phyloP scores from a whole-genome alignment of 2,797 vertebrate species.

The Sciurus vulgaris region DNA sequence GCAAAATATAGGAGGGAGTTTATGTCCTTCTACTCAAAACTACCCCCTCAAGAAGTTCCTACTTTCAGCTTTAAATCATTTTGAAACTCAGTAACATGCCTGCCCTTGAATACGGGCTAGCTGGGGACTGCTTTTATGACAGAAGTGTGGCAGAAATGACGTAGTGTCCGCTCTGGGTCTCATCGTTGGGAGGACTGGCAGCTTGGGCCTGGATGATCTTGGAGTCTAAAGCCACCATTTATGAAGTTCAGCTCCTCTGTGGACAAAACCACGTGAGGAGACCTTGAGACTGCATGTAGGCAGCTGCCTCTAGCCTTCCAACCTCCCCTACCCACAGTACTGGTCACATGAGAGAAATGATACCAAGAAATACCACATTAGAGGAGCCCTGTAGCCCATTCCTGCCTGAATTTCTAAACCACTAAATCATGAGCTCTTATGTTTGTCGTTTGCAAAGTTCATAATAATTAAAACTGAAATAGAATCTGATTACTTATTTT shows the following conservation, averaged over 20 bases:
- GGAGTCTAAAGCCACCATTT: background rate
- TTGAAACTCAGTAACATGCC: background rate
- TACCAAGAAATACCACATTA: background rate
- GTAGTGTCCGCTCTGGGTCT: background rate
- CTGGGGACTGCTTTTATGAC: background rate
- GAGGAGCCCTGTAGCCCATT: background rate
- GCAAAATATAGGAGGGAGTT: background rate
- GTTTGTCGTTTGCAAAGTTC: background rate
- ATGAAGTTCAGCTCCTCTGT: no score
- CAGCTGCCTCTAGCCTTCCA: background rate
- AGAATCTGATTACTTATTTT: background rate
- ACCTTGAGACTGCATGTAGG: background rate
- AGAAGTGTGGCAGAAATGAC: background rate
- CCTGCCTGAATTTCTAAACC: background rate
- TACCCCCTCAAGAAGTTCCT: background rate
- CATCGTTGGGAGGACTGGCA: background rate
- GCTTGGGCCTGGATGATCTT: background rate
- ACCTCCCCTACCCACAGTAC: background rate
- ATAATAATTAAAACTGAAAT: background rate
- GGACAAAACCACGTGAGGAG: background rate
- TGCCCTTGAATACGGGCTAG: background rate
- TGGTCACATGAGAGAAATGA: background rate
- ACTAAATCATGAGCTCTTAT: background rate
- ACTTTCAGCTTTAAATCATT: background rate
- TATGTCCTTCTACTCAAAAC: background rate